Conservation (phyloP, 2,888 invertebrate species). For the Heteromyza rotundicornis region DNA sequence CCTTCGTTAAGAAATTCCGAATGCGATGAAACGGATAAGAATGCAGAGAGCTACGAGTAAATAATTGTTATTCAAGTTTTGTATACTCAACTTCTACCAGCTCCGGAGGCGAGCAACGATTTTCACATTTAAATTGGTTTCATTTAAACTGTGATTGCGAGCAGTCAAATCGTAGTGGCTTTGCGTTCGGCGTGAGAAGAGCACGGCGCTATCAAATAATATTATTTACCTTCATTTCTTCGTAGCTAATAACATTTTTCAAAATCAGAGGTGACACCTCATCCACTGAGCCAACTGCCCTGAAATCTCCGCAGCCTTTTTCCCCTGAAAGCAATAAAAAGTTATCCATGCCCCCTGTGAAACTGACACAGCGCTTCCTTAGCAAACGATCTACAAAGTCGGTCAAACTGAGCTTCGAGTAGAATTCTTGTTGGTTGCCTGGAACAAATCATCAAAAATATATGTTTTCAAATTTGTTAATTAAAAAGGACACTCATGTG, state of each 20-base stretch:
- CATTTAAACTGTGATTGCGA: too few species aligned
- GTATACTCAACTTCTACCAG: neutral
- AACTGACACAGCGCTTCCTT: constrained; percentile 62
- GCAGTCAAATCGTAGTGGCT: too few species aligned
- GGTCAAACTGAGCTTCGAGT: constrained; percentile 59
- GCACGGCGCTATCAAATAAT: too few species aligned
- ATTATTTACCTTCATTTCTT: constrained; percentile 63
- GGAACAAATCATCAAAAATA: too few species aligned
- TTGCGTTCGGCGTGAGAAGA: too few species aligned
- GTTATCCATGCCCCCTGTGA: constrained; percentile 54
- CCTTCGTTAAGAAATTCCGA: constrained; percentile 65
- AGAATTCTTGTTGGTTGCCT: constrained; percentile 50
- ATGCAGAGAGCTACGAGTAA: constrained; percentile 54
- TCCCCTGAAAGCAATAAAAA: constrained; percentile 56
- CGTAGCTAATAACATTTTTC: constrained; percentile 65
- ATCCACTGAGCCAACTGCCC: constrained; percentile 60
- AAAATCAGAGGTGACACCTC: constrained; percentile 61
- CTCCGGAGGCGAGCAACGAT: too few species aligned
- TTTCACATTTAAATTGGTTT: too few species aligned
- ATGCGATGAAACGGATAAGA: constrained; percentile 64
- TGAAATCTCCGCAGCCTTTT: constrained; percentile 61
- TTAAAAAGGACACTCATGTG: too few species aligned
- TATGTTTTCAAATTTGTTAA: too few species aligned
- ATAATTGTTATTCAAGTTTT: neutral
- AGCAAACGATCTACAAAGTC: constrained; percentile 63